These are phyloP conservation scores for Trichacis sp. DNA, from an alignment of 2,888 invertebrate species.

Conservation along the genomic window DNA sequence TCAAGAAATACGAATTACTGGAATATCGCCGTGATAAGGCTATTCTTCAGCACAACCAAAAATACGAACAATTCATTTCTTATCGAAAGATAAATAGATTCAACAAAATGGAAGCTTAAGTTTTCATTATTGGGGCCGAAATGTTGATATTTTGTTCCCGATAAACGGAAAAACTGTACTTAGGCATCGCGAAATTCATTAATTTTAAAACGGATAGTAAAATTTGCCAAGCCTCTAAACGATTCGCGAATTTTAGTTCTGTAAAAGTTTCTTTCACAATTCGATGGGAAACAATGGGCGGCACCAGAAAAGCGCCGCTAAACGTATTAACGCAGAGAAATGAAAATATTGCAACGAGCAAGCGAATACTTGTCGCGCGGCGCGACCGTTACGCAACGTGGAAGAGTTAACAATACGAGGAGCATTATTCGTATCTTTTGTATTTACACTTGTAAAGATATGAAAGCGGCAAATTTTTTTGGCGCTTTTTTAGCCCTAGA, in stretches of 20 bases:
- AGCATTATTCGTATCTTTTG: slow-evolving; percentile 35
- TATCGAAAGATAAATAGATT: slow-evolving; percentile 39
- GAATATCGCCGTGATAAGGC: slow-evolving; percentile 54
- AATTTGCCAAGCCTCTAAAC: no score
- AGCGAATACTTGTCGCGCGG: slow-evolving; percentile 3
- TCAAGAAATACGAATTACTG: no score
- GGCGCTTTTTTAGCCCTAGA: background rate
- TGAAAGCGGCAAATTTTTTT: slow-evolving; percentile 33
- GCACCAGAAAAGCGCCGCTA: no score
- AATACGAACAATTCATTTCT: slow-evolving; percentile 35
- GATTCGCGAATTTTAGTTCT: no score
- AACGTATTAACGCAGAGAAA: background rate
- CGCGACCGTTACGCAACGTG: slow-evolving; percentile 30
- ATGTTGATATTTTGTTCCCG: no score
- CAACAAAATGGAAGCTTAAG: slow-evolving; percentile 34
- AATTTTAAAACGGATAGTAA: no score
- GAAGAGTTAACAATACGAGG: slow-evolving; percentile 24
- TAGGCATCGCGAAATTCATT: no score
- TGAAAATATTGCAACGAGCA: background rate
- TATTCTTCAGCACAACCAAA: slow-evolving; percentile 51
- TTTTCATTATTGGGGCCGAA: no score
- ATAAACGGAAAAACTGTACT: no score
- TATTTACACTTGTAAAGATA: slow-evolving; percentile 40
- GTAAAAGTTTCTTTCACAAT: no score
- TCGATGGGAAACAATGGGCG: no score